Base-by-base conservation (phyloP, 2,797 vertebrate species). In the Neosilurus mollespiculum region DNA sequence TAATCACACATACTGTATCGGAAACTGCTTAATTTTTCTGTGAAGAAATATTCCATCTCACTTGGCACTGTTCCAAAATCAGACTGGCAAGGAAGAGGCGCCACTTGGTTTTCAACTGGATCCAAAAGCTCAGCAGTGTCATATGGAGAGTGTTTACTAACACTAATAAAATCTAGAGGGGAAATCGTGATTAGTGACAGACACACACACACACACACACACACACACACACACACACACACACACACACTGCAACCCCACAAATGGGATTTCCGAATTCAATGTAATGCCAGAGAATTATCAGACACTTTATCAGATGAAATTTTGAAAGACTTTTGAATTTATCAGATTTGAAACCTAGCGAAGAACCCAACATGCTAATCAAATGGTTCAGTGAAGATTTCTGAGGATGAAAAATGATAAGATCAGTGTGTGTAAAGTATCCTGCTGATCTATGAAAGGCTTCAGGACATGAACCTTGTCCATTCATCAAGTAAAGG, bases 81-180 rank as follows among this genome's bases (percentile, higher is more conserved):
- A 0, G 66, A 9, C 65, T 14, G 22, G 61, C 0, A 1, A 43
- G 70, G 84, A 11, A 70, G 83, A 3, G 26, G 20, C 65, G 43
- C 6, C 59, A 69, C 51, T 30, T 80, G 43, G 49, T 24, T 59
- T 34, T 70, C 72, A 72, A 64, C 24, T 43, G 86, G 51, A 3
- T 18, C 58, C n/a, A 64, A 22, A 15, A 16, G 10, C 5, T 67
- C 88, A 82, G 77, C 54, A 11, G 3, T 58, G 30, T 87, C 87
- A 18, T 51, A 65, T 15, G 87, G 78, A 12, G 85, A 18, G 1
- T 18, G 24, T 49, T 76, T 91, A 9, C 82, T 83, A n/a, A 83
- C 89, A 5, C 91, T 91, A 71, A 69, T 87, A 83, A 62, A 85
- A 22, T 92, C 91, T 16, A 71, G 87, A 59, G n/a, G 14, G 43